Base-by-base conservation (phyloP, 2,113 vertebrate species). In the Anolis sagrei region DNA sequence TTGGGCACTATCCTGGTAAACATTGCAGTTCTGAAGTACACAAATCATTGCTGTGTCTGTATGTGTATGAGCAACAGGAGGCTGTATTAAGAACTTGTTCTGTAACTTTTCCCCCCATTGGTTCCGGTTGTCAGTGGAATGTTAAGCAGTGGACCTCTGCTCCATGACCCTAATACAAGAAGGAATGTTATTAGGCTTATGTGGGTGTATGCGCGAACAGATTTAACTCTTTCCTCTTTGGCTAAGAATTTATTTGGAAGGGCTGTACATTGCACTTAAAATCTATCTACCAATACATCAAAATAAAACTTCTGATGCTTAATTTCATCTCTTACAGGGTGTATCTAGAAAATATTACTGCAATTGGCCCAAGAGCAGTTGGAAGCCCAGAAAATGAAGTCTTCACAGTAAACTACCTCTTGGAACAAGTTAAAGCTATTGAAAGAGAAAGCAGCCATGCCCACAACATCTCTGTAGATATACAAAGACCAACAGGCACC, bases 301-400 rank as follows among this genome's bases (percentile, higher is more conserved):
- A 78, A 58, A 36, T 54, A 34, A 39, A 32, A 39, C 34, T 87
- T 34, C 27, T 87, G 32, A 87, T 82, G 29, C 68, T 91, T 84
- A 90, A 74, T 85, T 87, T 94, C 91, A 4, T 95, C 23, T 87
- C 48, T 89, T 95, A 23, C 87, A 99, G 99, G 93, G 93, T 70
- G 29, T 98, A 98, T 93, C 95, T 99, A 94, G 97, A 99, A 92
- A 96, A 95, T 84, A 98, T 99, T 94, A 98, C 98, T 78, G 97
- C 97, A 44, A 96, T 99, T 70, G 98, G 98, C 5, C 97, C 98
- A 58, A 97, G 99, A 89, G 97, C 97, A 13, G 97, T 98, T 90
- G 99, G 99, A 92, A 99, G 99, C 93, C 95, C 93, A 64, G 97
- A 97, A 96, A 99, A 99, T 79, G 99, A 99, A 94, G 94, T 99